A percentile compares a stretch with the other conserved stretches of the same genome.
These are phyloP conservation scores for Portunus trituberculatus DNA, from an alignment of 1,140 invertebrate genomes.

Conservation along the genomic window DNA sequence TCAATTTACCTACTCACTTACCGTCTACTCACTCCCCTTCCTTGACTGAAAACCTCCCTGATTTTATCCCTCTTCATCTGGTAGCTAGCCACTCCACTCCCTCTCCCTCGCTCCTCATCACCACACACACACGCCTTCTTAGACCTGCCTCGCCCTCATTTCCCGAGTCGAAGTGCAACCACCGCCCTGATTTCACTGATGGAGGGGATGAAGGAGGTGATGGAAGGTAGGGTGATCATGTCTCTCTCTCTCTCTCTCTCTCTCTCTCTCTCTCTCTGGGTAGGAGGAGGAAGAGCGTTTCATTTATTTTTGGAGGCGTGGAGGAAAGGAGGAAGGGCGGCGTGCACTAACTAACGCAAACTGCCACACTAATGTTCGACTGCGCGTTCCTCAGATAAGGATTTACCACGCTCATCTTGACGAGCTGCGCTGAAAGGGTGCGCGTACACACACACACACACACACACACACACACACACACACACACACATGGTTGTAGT, in stretches of 20 bases:
- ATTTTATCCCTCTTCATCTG: conserved; percentile 10
- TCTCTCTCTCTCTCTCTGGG: background rate
- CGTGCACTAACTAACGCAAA: background rate
- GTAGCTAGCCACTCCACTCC: background rate
- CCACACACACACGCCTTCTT: background rate
- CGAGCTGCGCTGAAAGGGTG: background rate
- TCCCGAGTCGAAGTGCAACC: too few relatives aligned
- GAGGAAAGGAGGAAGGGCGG: background rate
- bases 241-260: conserved; percentile 20
- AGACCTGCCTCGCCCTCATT: too few relatives aligned
- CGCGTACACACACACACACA: background rate
- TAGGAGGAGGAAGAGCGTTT: background rate
- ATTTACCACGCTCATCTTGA: background rate
- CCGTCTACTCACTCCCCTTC: background rate
- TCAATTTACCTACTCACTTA: conserved; percentile 14
- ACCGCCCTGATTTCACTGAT: background rate
- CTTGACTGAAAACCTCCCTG: background rate
- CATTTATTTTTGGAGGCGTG: background rate
- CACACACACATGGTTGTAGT: background rate
- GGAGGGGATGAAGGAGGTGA: background rate
- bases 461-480: conserved; percentile 12
- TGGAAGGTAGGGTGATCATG: background rate
- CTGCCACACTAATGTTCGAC: conserved; percentile 40
- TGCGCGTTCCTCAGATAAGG: background rate
- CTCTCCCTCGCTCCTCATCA: background rate